Evolutionary conservation across 64 coral and sea anemone genomes (phyloP).

Genomic region (Porites lutea): DNA sequence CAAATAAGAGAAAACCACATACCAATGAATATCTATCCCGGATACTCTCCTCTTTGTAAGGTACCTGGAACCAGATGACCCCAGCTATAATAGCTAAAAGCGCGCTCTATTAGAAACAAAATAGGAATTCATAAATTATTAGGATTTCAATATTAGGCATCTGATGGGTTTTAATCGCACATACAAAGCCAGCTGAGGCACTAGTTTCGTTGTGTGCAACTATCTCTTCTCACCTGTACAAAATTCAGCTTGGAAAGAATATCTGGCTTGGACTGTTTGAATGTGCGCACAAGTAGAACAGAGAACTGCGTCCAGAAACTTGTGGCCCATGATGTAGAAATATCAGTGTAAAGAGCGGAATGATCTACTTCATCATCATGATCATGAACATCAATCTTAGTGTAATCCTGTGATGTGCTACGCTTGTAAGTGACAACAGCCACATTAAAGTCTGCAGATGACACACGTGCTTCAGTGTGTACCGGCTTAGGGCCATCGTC

Average conservation of each 20-base stretch:
- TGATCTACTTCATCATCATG: constrained; percentile 71
- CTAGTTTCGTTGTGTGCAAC: no score
- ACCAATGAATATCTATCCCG: constrained; percentile 90
- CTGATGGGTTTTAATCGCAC: no score
- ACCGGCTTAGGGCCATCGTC: neutral
- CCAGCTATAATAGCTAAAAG: constrained; percentile 66
- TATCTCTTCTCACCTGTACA: constrained; percentile 58
- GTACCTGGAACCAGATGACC: constrained; percentile 89
- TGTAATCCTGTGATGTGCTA: constrained; percentile 28
- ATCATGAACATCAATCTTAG: constrained; percentile 41
- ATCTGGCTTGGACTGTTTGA: constrained; percentile 93
- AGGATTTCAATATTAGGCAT: no score
- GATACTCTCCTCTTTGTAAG: constrained; percentile 87
- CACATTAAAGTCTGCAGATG: constrained; percentile 26
- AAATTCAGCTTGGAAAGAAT: constrained; percentile 92
- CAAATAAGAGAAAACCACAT: neutral
- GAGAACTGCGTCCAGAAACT: constrained; percentile 98
- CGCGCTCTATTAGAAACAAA: constrained; percentile 59
- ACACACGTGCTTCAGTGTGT: neutral
- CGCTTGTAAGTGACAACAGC: constrained; percentile 35
- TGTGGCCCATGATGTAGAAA: constrained; percentile 79
- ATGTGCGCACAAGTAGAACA: constrained; percentile 82
- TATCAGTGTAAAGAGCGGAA: constrained; percentile 63
- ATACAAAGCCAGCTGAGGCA: no score
- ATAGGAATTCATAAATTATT: neutral